These are phyloP conservation scores for Lymantria monacha DNA, from an alignment of 2,888 invertebrate genomes.

Conservation along the genomic window DNA sequence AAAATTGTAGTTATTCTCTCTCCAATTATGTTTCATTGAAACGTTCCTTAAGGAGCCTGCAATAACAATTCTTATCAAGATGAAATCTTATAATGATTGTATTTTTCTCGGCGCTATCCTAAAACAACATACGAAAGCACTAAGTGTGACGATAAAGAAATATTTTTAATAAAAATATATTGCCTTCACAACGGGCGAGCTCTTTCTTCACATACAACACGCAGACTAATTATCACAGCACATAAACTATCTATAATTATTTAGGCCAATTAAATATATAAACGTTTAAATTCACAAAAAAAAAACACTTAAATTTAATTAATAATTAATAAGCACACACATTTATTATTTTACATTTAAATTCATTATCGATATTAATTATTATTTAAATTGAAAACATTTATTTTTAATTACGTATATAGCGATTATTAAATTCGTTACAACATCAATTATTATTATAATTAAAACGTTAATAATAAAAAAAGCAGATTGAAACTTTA, in stretches of 20 bases:
- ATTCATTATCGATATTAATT: background rate
- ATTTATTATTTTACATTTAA: background rate
- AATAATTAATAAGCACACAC: background rate
- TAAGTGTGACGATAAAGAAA: background rate
- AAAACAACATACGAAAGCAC: background rate
- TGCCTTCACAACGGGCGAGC: background rate
- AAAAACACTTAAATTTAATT: too few species aligned
- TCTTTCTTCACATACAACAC: background rate
- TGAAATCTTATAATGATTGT: background rate
- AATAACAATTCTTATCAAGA: background rate
- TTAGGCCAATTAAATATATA: too few species aligned
- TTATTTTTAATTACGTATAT: constrained; percentile 3
- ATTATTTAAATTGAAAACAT: background rate
- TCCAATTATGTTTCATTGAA: too few species aligned
- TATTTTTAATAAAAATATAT: background rate
- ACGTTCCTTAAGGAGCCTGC: background rate
- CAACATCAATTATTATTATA: constrained; percentile 16
- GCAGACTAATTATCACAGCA: background rate
- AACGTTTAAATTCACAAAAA: too few species aligned
- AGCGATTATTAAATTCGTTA: constrained; percentile 15
- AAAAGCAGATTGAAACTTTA: constrained; percentile 35
- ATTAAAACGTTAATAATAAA: constrained; percentile 20
- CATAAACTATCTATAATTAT: background rate
- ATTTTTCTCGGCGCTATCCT: background rate
- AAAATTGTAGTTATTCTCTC: too few species aligned